Conservation (phyloP, 2,797 vertebrate genomes). For the Propithecus deckenii region DNA sequence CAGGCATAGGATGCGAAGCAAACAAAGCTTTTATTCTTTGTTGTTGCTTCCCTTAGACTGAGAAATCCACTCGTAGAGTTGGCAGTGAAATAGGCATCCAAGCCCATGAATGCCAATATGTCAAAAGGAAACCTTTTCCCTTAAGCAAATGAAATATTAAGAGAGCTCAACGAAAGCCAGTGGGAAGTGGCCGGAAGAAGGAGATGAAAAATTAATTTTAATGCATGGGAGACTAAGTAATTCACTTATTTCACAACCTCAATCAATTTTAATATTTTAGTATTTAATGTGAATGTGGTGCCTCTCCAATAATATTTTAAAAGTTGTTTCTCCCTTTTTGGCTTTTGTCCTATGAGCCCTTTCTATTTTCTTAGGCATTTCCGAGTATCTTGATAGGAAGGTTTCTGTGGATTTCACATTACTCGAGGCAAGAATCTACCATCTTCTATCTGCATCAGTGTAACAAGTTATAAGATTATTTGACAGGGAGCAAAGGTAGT, state of each 20-base stretch:
- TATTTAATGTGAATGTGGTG: conserved; percentile 78
- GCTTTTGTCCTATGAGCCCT: neutral
- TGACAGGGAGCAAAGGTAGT: neutral
- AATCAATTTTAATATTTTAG: conserved; percentile 87
- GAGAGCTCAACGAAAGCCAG: conserved; percentile 80
- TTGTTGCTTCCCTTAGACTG: conserved; percentile 31
- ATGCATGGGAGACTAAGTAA: conserved; percentile 83
- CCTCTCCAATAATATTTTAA: conserved; percentile 75
- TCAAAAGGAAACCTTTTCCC: conserved; percentile 81
- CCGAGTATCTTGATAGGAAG: neutral
- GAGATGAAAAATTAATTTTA: conserved; percentile 87
- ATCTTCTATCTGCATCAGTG: neutral
- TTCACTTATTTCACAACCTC: conserved; percentile 83
- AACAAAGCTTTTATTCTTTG: neutral
- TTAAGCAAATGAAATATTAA: conserved; percentile 86
- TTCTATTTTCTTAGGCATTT: conserved; percentile 42
- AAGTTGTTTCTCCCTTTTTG: conserved; percentile 76
- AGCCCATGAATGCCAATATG: conserved; percentile 75
- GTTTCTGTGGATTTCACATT: conserved; percentile 26
- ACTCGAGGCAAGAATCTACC: neutral
- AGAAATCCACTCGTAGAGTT: conserved; percentile 54
- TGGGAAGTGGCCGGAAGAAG: conserved; percentile 83
- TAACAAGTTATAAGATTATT: conserved; percentile 54
- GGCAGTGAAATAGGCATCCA: conserved; percentile 66
- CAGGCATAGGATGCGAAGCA: neutral